These are phyloP conservation scores for Limnephilus auricula DNA, from an alignment of 2,888 invertebrate genomes.

Conservation along the genomic window DNA sequence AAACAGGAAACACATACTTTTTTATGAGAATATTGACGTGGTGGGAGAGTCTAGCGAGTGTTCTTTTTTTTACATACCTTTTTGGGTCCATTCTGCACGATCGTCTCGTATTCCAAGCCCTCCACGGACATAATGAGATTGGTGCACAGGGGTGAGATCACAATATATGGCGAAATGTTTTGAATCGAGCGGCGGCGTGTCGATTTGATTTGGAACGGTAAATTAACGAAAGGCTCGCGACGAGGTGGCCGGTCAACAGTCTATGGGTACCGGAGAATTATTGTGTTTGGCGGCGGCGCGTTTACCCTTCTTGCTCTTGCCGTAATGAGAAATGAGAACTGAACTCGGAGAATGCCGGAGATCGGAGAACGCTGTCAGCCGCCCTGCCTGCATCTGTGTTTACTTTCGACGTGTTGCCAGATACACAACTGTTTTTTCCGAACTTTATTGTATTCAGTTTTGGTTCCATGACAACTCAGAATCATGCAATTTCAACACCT, in stretches of 20 bases:
- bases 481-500: too few species aligned
- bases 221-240: constrained; percentile 54
- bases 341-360: constrained; percentile 25
- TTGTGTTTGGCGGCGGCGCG: constrained; percentile 28
- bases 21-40: constrained; percentile 65
- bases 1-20: not conserved
- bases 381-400: constrained; percentile 51
- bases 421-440: not conserved
- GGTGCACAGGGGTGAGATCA: constrained; percentile 4
- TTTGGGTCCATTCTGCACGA: constrained; percentile 81
- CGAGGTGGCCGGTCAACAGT: constrained; percentile 53
- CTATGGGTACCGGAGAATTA: constrained; percentile 39
- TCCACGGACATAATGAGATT: constrained; percentile 75
- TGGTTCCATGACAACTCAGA: too few species aligned
- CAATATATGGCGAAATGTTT: not conserved
- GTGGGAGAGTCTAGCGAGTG: constrained; percentile 67
- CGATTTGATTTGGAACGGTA: constrained; percentile 55
- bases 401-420: constrained; percentile 49
- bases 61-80: constrained; percentile 76
- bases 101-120: constrained; percentile 82
- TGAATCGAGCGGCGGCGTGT: constrained; percentile 51
- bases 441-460: too few species aligned
- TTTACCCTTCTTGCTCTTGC: not conserved
- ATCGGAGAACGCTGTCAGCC: not conserved
- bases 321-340: constrained; percentile 21